A percentile compares a stretch with the other conserved stretches of the same genome.
Evolutionary conservation across 2,888 invertebrate species (phyloP).

Genomic region (Drosophila antonietae): DNA sequence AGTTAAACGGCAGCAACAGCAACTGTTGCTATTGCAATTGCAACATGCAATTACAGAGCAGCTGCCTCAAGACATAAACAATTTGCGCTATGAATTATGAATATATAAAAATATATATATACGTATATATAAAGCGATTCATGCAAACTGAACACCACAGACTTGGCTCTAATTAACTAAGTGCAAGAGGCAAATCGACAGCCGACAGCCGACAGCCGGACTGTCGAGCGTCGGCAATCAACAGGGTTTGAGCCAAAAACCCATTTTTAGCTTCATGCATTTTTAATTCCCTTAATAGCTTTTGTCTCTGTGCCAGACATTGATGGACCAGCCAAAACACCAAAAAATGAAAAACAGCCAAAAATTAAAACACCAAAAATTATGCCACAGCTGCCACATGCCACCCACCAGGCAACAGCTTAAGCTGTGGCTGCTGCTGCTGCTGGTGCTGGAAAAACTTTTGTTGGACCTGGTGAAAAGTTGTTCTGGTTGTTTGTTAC

Average conservation of each 20-base stretch:
- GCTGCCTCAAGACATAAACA: conserved; percentile 58
- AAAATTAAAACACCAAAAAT: conserved; percentile 69
- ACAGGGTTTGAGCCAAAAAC: conserved; percentile 34
- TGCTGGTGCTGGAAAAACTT: conserved; percentile 44
- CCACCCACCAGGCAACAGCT: conserved; percentile 51
- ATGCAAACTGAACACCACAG: conserved; percentile 50
- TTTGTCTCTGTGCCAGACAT: conserved; percentile 77
- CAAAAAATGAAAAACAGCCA: conserved; percentile 40
- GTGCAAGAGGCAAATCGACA: conserved; percentile 49
- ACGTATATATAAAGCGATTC: conserved; percentile 40
- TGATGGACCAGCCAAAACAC: conserved; percentile 69
- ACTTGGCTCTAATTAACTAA: conserved; percentile 74
- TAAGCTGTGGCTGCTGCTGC: conserved; percentile 24
- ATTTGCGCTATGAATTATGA: conserved; percentile 77
- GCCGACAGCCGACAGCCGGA: conserved; percentile 32
- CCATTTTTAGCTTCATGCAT: conserved; percentile 77
- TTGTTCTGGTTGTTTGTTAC: conserved; percentile 54
- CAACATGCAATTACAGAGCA: conserved; percentile 69
- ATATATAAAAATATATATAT: conserved; percentile 12
- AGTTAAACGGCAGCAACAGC: conserved; percentile 64
- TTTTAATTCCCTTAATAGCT: conserved; percentile 82
- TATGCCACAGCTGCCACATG: conserved; percentile 50
- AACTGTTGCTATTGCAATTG: conserved; percentile 31
- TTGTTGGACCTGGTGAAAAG: conserved; percentile 48
- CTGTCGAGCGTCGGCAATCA: conserved; percentile 9